These are phyloP conservation scores for Gastrophryne carolinensis DNA, from an alignment of 2,797 vertebrate species.

Conservation along the genomic window DNA sequence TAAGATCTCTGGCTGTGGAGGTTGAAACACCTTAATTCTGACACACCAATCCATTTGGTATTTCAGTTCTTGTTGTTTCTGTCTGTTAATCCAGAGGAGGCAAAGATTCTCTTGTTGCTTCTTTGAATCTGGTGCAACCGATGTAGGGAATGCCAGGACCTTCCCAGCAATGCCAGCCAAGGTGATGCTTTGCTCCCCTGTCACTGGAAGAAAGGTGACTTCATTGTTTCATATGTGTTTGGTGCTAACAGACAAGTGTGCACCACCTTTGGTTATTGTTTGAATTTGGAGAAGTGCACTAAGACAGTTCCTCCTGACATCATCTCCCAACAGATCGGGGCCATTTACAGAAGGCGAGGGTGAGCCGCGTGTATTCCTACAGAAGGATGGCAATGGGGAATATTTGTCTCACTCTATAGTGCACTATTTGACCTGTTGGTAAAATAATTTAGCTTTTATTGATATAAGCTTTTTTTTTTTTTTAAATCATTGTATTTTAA, in stretches of 20 bases:
- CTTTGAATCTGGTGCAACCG: background rate
- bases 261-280: background rate
- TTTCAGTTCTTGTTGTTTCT: slow-evolving; percentile 11
- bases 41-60: background rate
- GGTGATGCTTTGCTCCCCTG: background rate
- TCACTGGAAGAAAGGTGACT: slow-evolving; percentile 13
- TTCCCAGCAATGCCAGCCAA: background rate
- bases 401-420: slow-evolving; percentile 19
- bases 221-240: slow-evolving; percentile 5
- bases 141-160: background rate
- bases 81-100: background rate
- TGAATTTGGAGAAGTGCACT: background rate
- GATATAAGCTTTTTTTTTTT: slow-evolving; percentile 44
- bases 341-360: background rate
- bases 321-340: background rate
- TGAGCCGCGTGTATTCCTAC: slow-evolving; percentile 1
- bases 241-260: background rate
- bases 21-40: background rate
- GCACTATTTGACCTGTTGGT: slow-evolving; percentile 47
- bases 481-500: slow-evolving; percentile 48
- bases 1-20: background rate
- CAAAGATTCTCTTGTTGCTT: background rate
- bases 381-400: slow-evolving; percentile 9
- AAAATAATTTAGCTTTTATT: slow-evolving; percentile 47
- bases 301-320: background rate